These are phyloP conservation scores for Aplochiton taeniatus DNA, from an alignment of 2,797 vertebrate species.

Conservation along the genomic window DNA sequence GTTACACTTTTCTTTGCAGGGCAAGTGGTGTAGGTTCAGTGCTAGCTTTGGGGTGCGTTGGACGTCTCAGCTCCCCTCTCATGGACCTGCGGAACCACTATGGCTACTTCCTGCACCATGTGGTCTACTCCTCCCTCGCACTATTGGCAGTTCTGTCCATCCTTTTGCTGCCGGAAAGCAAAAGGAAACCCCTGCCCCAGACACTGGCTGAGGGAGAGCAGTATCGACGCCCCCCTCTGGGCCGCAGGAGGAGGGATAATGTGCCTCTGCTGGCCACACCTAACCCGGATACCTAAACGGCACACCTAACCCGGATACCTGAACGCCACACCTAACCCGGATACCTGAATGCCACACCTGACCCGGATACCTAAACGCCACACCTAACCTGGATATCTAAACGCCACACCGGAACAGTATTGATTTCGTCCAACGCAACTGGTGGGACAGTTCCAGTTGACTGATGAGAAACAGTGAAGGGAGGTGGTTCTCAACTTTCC, in stretches of 20 bases:
- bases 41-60: constrained; percentile 83
- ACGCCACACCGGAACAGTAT: too few species aligned
- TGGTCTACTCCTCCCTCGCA: constrained; percentile 85
- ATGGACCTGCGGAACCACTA: constrained; percentile 89
- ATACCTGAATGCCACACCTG: constrained; percentile 15
- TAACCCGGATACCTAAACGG: constrained; percentile 81
- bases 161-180: constrained; percentile 89
- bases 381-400: constrained; percentile 86
- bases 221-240: constrained; percentile 84
- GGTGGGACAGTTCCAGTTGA: constrained; percentile 2
- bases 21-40: constrained; percentile 80
- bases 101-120: constrained; percentile 89
- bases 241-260: constrained; percentile 82
- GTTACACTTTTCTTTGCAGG: constrained; percentile 57
- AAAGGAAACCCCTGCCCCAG: constrained; percentile 88
- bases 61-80: constrained; percentile 84
- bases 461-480: constrained; percentile 11
- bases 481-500: constrained; percentile 30
- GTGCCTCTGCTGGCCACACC: constrained; percentile 88
- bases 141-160: constrained; percentile 88
- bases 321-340: constrained; percentile 14
- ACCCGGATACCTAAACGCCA: too few species aligned
- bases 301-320: not conserved
- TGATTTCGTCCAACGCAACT: too few species aligned
- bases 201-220: constrained; percentile 85